These are phyloP conservation scores for Murina feae DNA, from an alignment of 2,113 vertebrate species.

Conservation along the genomic window DNA sequence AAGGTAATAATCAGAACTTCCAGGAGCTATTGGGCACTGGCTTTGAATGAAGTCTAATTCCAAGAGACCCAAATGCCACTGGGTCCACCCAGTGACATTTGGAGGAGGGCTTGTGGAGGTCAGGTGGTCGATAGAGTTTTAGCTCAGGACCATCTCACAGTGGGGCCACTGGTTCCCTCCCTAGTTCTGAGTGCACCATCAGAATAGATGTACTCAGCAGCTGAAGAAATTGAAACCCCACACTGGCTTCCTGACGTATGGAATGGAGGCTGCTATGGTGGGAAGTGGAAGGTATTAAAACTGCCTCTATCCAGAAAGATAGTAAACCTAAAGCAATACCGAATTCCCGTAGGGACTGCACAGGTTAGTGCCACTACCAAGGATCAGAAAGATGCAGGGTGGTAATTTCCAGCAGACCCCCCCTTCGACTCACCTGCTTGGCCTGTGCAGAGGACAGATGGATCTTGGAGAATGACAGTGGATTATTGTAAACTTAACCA, in stretches of 20 bases:
- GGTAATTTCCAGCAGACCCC: not conserved
- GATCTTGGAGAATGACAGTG: not conserved
- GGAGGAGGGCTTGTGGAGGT: not conserved
- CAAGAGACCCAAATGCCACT: too few species aligned
- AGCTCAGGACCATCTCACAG: not conserved
- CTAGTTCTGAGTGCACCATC: not conserved
- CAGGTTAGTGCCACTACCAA: not conserved
- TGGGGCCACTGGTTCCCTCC: not conserved
- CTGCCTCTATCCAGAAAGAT: not conserved
- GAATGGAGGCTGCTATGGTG: not conserved
- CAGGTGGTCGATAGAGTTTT: not conserved
- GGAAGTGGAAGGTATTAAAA: not conserved
- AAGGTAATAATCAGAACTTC: not conserved
- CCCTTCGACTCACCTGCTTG: not conserved
- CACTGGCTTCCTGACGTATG: not conserved
- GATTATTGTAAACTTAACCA: not conserved
- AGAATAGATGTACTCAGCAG: not conserved
- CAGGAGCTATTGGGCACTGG: not conserved
- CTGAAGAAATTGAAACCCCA: not conserved
- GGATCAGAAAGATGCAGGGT: not conserved
- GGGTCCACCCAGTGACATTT: too few species aligned
- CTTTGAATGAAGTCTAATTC: not conserved
- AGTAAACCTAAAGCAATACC: not conserved
- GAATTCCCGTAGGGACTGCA: not conserved
- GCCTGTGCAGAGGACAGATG: not conserved